Percentiles rank a stretch among this genome's conserved stretches.
Evolutionary conservation across 2,888 invertebrate genomes (phyloP).

Genomic region (Eudasyphora cyanicolor): DNA sequence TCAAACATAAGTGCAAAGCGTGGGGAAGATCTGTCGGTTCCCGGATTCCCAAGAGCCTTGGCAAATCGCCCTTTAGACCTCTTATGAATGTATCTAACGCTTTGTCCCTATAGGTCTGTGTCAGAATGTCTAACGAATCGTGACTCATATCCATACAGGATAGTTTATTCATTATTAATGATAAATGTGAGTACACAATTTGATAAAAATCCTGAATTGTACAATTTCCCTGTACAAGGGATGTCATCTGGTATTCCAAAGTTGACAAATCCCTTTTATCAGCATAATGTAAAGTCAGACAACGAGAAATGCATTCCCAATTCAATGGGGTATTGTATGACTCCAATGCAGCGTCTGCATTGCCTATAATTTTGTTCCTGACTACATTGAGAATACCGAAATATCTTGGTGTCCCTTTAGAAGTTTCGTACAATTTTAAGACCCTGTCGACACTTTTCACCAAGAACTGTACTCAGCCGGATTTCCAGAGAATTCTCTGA

Average conservation of each 20-base stretch:
- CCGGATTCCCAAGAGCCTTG: not conserved
- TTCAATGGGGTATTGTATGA: conserved; percentile 19
- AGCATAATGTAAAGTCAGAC: conserved; percentile 55
- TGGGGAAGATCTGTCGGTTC: conserved; percentile 1
- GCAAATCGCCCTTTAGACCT: conserved; percentile 23
- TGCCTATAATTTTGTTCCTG: conserved; percentile 38
- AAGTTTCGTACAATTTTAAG: conserved; percentile 35
- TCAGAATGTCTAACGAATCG: not conserved
- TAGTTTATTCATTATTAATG: conserved; percentile 30
- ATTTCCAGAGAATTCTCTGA: conserved; percentile 49
- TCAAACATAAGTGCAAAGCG: not conserved
- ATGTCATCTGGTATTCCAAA: conserved; percentile 52
- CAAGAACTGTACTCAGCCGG: conserved; percentile 44
- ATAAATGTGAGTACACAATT: conserved; percentile 31
- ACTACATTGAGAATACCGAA: conserved; percentile 11
- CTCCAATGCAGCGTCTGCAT: conserved; percentile 33
- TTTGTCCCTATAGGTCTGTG: conserved; percentile 38
- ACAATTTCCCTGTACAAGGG: conserved; percentile 41
- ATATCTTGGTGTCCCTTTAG: conserved; percentile 18
- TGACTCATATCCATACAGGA: not conserved
- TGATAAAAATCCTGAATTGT: conserved; percentile 54
- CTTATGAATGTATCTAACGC: conserved; percentile 35
- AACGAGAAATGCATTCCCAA: conserved; percentile 14
- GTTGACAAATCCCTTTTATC: conserved; percentile 57
- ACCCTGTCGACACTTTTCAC: conserved; percentile 41